phyloP scores from a whole-genome alignment of 35 echinoderm and acorn worm genomes.

The Apostichopus californicus region DNA sequence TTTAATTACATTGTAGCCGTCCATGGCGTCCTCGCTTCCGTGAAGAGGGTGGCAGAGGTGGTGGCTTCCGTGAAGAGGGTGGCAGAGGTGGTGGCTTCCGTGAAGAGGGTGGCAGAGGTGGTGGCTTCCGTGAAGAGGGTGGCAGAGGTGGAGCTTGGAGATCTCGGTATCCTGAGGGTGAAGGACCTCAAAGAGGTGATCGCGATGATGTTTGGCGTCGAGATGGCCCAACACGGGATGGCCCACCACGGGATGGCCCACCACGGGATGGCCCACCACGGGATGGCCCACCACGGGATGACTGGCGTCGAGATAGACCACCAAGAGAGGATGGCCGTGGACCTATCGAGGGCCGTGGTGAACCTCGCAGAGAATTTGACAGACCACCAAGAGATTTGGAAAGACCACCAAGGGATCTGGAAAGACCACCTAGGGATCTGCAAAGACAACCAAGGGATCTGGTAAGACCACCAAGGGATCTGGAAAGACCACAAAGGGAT shows the following conservation, averaged over 20 bases:
- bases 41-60: background rate
- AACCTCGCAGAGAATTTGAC: background rate
- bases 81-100: background rate
- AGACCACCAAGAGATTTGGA: slow-evolving; percentile 19
- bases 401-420: slow-evolving; percentile 8
- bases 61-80: background rate
- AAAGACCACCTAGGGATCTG: background rate
- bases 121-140: background rate
- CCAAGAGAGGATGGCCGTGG: slow-evolving; percentile 55
- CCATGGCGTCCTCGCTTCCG: slow-evolving; percentile 29
- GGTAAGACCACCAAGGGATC: background rate
- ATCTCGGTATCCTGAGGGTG: slow-evolving; percentile 12
- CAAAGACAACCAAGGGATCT: slow-evolving; percentile 7
- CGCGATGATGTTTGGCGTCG: slow-evolving; percentile 41
- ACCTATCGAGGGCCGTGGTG: slow-evolving; percentile 15
- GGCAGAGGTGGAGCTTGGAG: background rate
- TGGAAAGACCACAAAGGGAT: background rate
- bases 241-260: no score
- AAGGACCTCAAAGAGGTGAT: slow-evolving; percentile 46
- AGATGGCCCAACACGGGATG: slow-evolving; percentile 57
- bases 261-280: slow-evolving; percentile 14
- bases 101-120: background rate
- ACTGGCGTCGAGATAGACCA: slow-evolving; percentile 42
- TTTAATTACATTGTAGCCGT: slow-evolving; percentile 2
- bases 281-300: slow-evolving; percentile 18